A percentile compares a stretch with the other conserved stretches of the same genome.
Conservation (phyloP, 2,888 invertebrate species). For the Agrotis exclamationis region DNA sequence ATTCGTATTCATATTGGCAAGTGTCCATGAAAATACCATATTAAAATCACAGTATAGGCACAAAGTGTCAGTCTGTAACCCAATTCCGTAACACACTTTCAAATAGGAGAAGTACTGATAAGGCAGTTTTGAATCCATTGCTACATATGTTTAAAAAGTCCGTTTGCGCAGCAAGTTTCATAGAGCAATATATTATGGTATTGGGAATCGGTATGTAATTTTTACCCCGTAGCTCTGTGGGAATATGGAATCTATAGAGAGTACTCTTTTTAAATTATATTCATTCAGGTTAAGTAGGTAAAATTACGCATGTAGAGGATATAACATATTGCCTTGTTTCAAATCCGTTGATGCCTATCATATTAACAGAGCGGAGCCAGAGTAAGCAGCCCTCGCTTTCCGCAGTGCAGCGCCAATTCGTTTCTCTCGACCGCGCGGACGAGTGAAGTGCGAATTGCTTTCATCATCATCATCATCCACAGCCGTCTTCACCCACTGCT, state of each 20-base stretch:
- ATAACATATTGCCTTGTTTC: no score
- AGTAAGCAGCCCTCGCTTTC: no score
- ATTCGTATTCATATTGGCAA: conserved; percentile 7
- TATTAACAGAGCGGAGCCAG: no score
- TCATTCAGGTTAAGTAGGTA: neutral
- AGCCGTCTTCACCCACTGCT: no score
- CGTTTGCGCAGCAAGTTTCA: neutral
- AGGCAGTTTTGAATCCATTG: neutral
- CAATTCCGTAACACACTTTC: neutral
- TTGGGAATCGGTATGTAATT: neutral
- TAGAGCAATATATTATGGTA: neutral
- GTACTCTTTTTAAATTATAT: neutral
- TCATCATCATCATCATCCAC: no score
- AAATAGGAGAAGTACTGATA: neutral
- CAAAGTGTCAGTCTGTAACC: conserved; percentile 4
- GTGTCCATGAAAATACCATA: conserved; percentile 20
- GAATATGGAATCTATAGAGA: neutral
- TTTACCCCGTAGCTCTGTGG: neutral
- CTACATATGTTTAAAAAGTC: neutral
- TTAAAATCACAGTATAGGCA: conserved; percentile 19
- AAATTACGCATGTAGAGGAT: no score
- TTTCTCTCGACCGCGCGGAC: no score
- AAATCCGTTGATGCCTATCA: no score
- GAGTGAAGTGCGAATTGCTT: no score
- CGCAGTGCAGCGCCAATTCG: no score